Conservation (phyloP, 2,888 invertebrate genomes). For the Chorisops tibialis region DNA sequence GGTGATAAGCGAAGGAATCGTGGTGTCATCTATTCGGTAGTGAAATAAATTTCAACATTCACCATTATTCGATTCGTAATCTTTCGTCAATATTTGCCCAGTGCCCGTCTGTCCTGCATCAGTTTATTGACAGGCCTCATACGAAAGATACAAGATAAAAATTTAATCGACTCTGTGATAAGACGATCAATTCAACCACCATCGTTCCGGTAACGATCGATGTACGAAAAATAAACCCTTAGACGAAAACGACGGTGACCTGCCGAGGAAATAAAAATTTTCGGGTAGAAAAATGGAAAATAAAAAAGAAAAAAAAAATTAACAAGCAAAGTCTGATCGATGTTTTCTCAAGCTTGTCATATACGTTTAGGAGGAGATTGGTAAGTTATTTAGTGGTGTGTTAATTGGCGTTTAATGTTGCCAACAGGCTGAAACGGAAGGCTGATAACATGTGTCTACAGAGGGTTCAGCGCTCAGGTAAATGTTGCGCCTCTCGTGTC, state of each 20-base stretch:
- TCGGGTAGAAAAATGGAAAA: too few relatives aligned
- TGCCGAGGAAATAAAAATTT: too few relatives aligned
- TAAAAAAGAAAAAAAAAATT: too few relatives aligned
- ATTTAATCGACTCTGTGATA: slow-evolving; percentile 8
- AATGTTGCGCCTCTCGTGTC: neutral
- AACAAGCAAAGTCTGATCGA: too few relatives aligned
- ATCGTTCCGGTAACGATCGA: too few relatives aligned
- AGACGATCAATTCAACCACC: neutral
- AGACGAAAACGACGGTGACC: neutral
- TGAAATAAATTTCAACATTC: slow-evolving; percentile 10
- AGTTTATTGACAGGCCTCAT: neutral
- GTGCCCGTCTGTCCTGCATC: neutral
- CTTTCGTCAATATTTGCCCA: slow-evolving; percentile 5
- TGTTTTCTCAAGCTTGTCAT: too few relatives aligned
- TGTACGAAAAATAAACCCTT: too few relatives aligned
- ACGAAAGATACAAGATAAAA: slow-evolving; percentile 11
- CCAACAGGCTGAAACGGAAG: slow-evolving; percentile 14
- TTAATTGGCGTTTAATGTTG: slow-evolving; percentile 20
- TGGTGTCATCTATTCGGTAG: too few relatives aligned
- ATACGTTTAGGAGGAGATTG: neutral
- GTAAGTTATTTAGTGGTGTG: slow-evolving; percentile 6
- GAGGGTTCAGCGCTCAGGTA: neutral
- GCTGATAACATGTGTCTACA: slow-evolving; percentile 12
- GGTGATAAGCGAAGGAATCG: too few relatives aligned
- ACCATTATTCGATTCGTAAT: neutral